Conservation (phyloP, 2,797 vertebrate species). For the Adelosebastes latens region DNA sequence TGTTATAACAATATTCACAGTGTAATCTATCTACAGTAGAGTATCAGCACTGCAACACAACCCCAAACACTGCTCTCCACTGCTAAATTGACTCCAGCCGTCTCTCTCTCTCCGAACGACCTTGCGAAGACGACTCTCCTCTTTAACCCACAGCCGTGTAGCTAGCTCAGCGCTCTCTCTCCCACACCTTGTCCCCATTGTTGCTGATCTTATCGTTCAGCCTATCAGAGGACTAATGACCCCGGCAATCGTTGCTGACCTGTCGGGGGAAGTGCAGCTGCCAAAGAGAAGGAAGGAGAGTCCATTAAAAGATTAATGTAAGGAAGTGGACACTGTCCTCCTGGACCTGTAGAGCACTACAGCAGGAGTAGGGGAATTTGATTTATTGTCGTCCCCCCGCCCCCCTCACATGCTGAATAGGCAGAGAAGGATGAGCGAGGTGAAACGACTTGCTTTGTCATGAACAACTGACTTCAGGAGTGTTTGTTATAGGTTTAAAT, state of each 20-base stretch:
- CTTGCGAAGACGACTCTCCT: slow-evolving; percentile 45
- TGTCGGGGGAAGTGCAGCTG: slow-evolving; percentile 72
- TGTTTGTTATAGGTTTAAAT: slow-evolving; percentile 36
- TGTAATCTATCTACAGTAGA: background rate
- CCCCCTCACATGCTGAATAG: slow-evolving; percentile 66
- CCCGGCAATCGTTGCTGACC: slow-evolving; percentile 78
- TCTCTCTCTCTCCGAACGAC: slow-evolving; percentile 29
- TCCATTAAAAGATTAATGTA: slow-evolving; percentile 88
- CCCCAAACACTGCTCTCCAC: background rate
- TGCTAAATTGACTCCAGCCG: slow-evolving; percentile 30
- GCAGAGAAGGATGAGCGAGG: slow-evolving; percentile 63
- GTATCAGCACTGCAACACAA: slow-evolving; percentile 6
- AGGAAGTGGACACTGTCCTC: slow-evolving; percentile 83
- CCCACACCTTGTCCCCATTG: slow-evolving; percentile 72
- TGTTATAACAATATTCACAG: background rate
- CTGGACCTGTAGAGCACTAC: slow-evolving; percentile 77
- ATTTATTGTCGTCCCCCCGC: slow-evolving; percentile 68
- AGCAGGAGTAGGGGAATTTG: slow-evolving; percentile 74
- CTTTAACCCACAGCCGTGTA: slow-evolving; percentile 57
- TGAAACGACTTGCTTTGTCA: slow-evolving; percentile 52
- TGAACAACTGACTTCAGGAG: slow-evolving; percentile 25
- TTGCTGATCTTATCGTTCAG: slow-evolving; percentile 81
- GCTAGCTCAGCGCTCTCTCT: slow-evolving; percentile 63
- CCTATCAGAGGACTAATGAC: slow-evolving; percentile 82
- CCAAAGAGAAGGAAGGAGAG: slow-evolving; percentile 76